Evolutionary conservation across 53 echinoderm and acorn worm species (phyloP).

Genomic region (Holothuria leucospilota): DNA sequence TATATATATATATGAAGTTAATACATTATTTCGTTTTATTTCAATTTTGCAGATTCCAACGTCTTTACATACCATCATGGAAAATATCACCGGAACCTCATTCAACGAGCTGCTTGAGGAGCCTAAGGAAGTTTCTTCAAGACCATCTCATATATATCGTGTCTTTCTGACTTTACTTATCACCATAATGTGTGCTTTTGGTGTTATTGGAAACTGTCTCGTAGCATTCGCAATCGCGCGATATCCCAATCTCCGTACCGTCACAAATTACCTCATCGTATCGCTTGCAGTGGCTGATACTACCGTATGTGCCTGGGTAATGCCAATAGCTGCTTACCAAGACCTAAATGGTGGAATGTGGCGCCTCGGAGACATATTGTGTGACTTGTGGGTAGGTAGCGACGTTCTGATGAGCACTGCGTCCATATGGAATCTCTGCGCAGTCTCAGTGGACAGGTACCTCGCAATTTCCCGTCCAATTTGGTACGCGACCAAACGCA

Average conservation of each 20-base stretch:
- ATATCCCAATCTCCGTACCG: constrained; percentile 54
- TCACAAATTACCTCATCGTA: constrained; percentile 88
- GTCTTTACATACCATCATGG: no score
- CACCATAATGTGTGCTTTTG: no score
- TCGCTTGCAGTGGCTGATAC: constrained; percentile 84
- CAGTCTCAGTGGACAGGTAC: constrained; percentile 84
- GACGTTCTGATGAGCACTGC: constrained; percentile 84
- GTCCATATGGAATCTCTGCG: constrained; percentile 88
- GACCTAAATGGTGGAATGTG: constrained; percentile 78
- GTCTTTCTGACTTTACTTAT: no score
- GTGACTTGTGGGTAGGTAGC: constrained; percentile 83
- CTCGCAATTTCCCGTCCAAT: constrained; percentile 84
- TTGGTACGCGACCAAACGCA: constrained; percentile 76
- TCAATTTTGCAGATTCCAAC: no score
- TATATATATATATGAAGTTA: no score
- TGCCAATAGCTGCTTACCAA: constrained; percentile 77
- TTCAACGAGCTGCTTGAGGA: no score
- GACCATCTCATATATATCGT: no score
- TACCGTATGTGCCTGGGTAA: constrained; percentile 70
- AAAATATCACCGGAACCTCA: no score
- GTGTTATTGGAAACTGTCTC: no score
- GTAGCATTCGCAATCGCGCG: no score
- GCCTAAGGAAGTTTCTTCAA: no score
- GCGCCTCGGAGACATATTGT: constrained; percentile 80
- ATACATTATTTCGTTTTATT: no score